Base-by-base conservation (phyloP, 2,888 invertebrate species). In the Sinopyrophorus schimmeli region DNA sequence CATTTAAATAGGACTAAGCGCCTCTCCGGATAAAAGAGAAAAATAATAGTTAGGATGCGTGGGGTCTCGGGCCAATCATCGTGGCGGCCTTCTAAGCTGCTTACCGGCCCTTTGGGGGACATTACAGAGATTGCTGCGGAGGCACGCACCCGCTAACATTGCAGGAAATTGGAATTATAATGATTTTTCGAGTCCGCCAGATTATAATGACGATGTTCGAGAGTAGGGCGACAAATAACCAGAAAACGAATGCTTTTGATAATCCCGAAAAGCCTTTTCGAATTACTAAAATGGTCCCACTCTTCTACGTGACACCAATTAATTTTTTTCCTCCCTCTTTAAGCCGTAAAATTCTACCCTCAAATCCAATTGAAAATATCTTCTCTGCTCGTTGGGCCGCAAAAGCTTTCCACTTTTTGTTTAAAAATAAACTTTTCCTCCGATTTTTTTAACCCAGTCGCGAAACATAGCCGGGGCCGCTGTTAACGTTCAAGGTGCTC, bases 111-210 rank as follows among this genome's bases (percentile, higher is more conserved):
- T 54, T 52, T 54, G 69, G 70, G 71, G 68, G 60, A 67, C 67
- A 68, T 71, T 69, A 70, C 66, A 68, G 68, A 70, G 71, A 71
- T 71, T 70, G 70, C 68, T 60, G 63, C 56, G 58, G 60, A 59
- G 58, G 54, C 54, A 58, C 58, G 58, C 59, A 57, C 58, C 57
- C 58, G 54, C 54, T 49, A 56, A 55, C 57, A 52, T 50, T 52
- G 52, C 55, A 40, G 54, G 40, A 58, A 59, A 59, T 59, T 54
- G 58, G 59, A 59, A 59, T 59, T 61, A 59, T 59, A 59, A 61
- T 60, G 59, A 58, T 61, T 61, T n/a, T 59, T 54, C 54, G 39
- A 46, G 40, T 37, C 34, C 38, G 38, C 42, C 37, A 44, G 38
- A 50, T 54, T 50, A 54, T 54, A 50, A 53, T 49, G 49, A 53